Evolutionary conservation across 2,888 invertebrate genomes (phyloP), one percentile per base, ranked within the genome.

Genomic region (Clostera curtula): DNA sequence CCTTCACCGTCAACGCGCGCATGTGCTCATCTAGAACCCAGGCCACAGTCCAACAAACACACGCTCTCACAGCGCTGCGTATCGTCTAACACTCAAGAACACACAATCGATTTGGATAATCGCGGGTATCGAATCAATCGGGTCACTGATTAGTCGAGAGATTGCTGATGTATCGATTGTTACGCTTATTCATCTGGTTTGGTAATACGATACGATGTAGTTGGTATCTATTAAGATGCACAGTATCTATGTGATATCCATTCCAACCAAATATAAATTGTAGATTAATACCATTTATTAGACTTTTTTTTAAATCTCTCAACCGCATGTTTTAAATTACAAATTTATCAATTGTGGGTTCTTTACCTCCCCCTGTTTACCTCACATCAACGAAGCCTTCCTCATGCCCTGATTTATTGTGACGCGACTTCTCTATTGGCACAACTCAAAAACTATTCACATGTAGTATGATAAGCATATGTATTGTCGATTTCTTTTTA

Each of bases 391-490:
- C 51, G 61, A 63, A 67, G 62, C 67, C 72, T 65, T 68, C 65
- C 73, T 73, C 74, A 72, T 80, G 83, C 82, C 80, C 82, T 80
- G 79, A 79, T 77, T 44, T 65, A 51, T 50, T 49, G 41, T 46
- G 47, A 49, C 47, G 42, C 45, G 37, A 48, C 46, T 55, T 56
- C 52, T 42, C 50, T 62, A 56, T 56, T 56, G 58, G 60, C 71
- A 70, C 77, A 68, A 74, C 82, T 83, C 83, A 83, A 83, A 83
- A 83, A 83, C 83, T 83, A 83, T 83, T 83, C 83, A 83, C 83
- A 80, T 60, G 63, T 49, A 41, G 51, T 34, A 47, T 37, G 48
- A 40, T 50, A 43, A 50, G 51, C 51, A 51, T 65, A 73, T 73
- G 69, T 70, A 61, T 70, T 68, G 69, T 66, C 64, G 57, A 50